Evolutionary conservation across 2,113 vertebrate species (phyloP).

Genomic region (Nanger granti): DNA sequence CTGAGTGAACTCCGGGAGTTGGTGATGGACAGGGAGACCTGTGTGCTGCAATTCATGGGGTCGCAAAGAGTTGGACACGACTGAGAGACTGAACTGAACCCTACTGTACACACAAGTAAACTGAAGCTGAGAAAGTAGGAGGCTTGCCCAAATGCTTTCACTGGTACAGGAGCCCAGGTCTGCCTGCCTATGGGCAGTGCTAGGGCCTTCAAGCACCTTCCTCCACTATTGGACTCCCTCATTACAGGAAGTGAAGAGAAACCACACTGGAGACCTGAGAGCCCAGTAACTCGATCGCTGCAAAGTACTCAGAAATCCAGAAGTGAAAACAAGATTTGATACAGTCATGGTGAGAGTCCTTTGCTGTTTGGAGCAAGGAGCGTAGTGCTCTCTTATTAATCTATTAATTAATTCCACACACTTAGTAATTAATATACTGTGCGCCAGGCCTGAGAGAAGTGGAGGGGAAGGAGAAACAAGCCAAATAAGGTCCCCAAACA

Average conservation of each 20-base stretch:
- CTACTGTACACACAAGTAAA: background rate
- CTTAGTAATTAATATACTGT: background rate
- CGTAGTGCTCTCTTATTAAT: background rate
- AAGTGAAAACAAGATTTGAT: background rate
- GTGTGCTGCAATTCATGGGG: no score
- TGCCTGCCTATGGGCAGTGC: background rate
- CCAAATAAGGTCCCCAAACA: background rate
- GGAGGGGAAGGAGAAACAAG: background rate
- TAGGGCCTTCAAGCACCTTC: background rate
- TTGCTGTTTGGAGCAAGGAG: background rate
- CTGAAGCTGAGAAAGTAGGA: background rate
- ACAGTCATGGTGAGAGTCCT: background rate
- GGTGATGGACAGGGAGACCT: no score
- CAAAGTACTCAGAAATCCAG: background rate
- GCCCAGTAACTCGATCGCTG: background rate
- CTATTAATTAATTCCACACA: background rate
- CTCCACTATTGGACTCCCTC: background rate
- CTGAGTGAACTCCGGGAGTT: no score
- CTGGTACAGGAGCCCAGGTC: background rate
- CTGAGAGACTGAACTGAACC: background rate
- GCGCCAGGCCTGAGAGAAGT: background rate
- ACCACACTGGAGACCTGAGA: background rate
- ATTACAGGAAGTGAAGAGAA: background rate
- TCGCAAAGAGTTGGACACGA: no score
- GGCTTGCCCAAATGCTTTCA: background rate